These are phyloP conservation scores for Chromoteleia sp. DNA, from an alignment of 2,888 invertebrate species.

Conservation along the genomic window DNA sequence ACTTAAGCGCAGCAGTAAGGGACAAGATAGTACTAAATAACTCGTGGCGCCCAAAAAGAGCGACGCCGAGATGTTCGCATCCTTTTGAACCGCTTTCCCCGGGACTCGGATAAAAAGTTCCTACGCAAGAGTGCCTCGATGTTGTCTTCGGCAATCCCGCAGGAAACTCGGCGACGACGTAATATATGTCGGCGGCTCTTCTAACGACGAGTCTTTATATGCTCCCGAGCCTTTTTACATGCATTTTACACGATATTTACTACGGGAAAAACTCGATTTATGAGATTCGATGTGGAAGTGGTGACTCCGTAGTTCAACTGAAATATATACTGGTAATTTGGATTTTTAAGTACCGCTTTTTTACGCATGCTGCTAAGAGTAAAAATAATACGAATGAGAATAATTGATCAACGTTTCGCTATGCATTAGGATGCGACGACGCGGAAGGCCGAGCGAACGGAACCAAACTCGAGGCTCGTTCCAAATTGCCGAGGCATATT, in stretches of 20 bases:
- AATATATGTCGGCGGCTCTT: conserved; percentile 70
- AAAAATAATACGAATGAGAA: conserved; percentile 18
- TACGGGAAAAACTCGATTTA: conserved; percentile 69
- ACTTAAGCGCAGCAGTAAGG: conserved; percentile 76
- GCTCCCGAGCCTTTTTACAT: conserved; percentile 69
- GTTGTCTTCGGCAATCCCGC: conserved; percentile 67
- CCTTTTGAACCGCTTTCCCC: conserved; percentile 62
- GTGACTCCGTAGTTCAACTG: conserved; percentile 61
- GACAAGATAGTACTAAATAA: conserved; percentile 76
- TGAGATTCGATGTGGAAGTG: conserved; percentile 61
- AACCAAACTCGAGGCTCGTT: neutral
- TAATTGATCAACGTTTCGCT: conserved; percentile 26
- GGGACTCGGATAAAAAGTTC: conserved; percentile 63
- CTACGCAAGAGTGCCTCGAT: conserved; percentile 63
- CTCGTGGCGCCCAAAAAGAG: conserved; percentile 74
- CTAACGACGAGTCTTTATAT: conserved; percentile 70
- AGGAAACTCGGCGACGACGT: conserved; percentile 70
- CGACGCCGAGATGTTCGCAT: conserved; percentile 59
- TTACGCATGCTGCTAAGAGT: no score
- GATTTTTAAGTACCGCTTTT: conserved; percentile 54
- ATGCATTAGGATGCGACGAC: neutral
- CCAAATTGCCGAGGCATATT: conserved; percentile 6
- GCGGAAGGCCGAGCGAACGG: neutral
- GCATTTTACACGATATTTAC: conserved; percentile 71
- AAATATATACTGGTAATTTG: conserved; percentile 53